phyloP scores from a whole-genome alignment of 2,797 vertebrate species.

The Percopsis omiscomaycus region DNA sequence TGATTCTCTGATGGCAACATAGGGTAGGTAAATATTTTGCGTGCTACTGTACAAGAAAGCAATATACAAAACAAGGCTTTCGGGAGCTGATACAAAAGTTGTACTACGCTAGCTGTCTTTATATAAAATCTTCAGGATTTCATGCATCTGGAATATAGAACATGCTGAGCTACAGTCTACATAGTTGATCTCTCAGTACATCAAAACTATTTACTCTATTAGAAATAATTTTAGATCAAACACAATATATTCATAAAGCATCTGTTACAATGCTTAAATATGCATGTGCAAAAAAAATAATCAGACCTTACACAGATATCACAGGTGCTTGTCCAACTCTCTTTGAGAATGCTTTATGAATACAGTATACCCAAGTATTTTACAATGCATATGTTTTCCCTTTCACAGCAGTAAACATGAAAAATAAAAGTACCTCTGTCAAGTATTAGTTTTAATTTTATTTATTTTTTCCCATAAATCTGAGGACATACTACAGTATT shows the following conservation, averaged over 20 bases:
- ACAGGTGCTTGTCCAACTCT: constrained; percentile 51
- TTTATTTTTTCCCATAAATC: constrained; percentile 50
- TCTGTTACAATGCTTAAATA: constrained; percentile 71
- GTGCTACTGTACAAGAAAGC: constrained; percentile 78
- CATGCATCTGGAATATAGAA: constrained; percentile 76
- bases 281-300: constrained; percentile 67
- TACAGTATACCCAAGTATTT: constrained; percentile 66
- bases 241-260: constrained; percentile 82
- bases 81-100: constrained; percentile 79
- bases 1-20: constrained; percentile 69
- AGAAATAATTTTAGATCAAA: constrained; percentile 70
- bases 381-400: constrained; percentile 61
- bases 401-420: constrained; percentile 71
- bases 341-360: constrained; percentile 78
- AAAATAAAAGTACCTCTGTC: constrained; percentile 76
- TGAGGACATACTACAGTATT: constrained; percentile 68
- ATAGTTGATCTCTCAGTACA: constrained; percentile 75
- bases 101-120: constrained; percentile 61
- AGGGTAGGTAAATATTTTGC: constrained; percentile 65
- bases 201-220: constrained; percentile 79
- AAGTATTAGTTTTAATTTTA: constrained; percentile 61
- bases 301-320: constrained; percentile 19
- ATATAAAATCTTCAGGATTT: constrained; percentile 68
- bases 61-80: constrained; percentile 78
- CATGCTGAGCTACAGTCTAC: constrained; percentile 79